A percentile compares a stretch with the other conserved stretches of the same genome.
phyloP scores from a whole-genome alignment of 2,113 vertebrate genomes.

The Hippocampus zosterae region DNA sequence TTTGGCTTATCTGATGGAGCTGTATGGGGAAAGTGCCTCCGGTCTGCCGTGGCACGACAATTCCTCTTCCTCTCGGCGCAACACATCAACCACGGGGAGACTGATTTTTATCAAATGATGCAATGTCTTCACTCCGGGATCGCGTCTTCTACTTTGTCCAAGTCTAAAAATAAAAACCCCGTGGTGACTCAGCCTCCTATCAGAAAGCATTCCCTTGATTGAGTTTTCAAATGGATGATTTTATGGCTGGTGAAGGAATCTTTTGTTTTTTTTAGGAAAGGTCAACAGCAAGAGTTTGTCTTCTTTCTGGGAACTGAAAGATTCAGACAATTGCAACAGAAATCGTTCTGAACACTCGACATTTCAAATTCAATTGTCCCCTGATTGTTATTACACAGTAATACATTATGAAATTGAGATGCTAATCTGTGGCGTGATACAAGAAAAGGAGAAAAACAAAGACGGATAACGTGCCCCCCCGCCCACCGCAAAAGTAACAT shows the following conservation, averaged over 20 bases:
- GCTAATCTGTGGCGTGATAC: too few relatives aligned
- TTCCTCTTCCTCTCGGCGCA: conserved; percentile 53
- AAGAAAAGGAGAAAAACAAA: too few relatives aligned
- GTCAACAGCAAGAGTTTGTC: neutral
- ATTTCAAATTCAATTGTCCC: too few relatives aligned
- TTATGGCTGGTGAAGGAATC: neutral
- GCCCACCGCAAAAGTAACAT: too few relatives aligned
- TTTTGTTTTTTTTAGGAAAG: neutral
- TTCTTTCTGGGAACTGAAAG: neutral
- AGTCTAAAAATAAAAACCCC: conserved; percentile 54
- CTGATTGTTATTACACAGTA: too few relatives aligned
- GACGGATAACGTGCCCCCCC: too few relatives aligned
- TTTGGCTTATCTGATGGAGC: conserved; percentile 58
- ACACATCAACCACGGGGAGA: conserved; percentile 57
- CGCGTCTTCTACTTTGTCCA: conserved; percentile 36
- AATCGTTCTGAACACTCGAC: neutral
- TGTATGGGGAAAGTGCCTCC: conserved; percentile 46
- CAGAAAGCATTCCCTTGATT: conserved; percentile 3
- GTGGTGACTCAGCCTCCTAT: conserved; percentile 38
- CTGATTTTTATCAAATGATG: conserved; percentile 66
- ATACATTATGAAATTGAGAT: too few relatives aligned
- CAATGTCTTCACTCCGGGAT: conserved; percentile 42
- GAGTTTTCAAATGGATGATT: neutral
- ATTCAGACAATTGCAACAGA: neutral
- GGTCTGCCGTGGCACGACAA: conserved; percentile 53